Base-by-base conservation (phyloP, 2,888 invertebrate species). In the Itoplectis maculator region DNA sequence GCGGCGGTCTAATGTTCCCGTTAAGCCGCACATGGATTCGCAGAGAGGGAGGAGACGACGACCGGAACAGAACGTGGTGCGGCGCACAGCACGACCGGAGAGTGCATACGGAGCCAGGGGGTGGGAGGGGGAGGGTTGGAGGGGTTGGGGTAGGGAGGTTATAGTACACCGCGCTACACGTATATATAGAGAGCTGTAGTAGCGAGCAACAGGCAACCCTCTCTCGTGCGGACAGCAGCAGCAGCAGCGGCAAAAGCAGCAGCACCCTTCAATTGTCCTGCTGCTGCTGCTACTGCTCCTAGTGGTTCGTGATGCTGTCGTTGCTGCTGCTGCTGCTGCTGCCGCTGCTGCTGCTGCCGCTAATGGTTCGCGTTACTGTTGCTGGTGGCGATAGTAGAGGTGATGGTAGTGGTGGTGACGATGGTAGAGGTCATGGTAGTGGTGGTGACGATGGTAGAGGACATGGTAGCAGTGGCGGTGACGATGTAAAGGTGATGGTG, bases 161-260 rank as follows among this genome's bases (percentile, higher is more conserved):
- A 20, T 29, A 47, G 47, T 65, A 65, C 23, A 63, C 18, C 45
- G 15, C 15, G 15, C 29, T 15, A 15, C 15, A 47, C 15, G 15
- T 66, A 65, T 45, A 47, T 66, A 66, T 37, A 65, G 54, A 59
- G 56, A 72, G 73, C 56, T 65, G 56, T 45, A 70, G 49, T n/a
- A 66, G 63, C 70, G 74, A 82, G 82, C 82, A 82, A 82, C 82
- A 82, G 82, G 82, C 82, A 79, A 82, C 66, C 70, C 78, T 82
- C 79, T 70, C 79, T 70, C 49, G 69, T 75, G 79, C n/a, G n/a
- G n/a, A n/a, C n/a, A n/a, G n/a, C n/a, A 70, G 75, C 70, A 56
- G 63, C 70, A 56, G 29, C 29, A 29, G 29, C 29, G 29, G 29
- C 5, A 29, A 5, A 5, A 70, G 75, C 70, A 56, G 63, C 70